Base-by-base conservation (phyloP, 2,113 vertebrate genomes). In the Pluvianellus socialis region DNA sequence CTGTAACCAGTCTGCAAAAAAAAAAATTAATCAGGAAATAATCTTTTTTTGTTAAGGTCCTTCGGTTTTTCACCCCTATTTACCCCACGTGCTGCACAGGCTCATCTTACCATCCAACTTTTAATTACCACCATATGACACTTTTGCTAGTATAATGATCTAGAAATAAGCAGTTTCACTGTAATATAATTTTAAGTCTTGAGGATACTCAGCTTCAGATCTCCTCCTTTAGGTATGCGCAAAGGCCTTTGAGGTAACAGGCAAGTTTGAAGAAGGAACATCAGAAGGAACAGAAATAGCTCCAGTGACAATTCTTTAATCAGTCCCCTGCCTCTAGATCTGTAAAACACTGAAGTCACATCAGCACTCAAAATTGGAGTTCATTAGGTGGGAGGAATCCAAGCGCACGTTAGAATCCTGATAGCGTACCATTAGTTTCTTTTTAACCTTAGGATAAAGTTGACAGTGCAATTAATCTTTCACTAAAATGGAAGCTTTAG, bases 61-160 rank as follows among this genome's bases (percentile, higher is more conserved):
- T 18, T 63, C 50, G 5, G 5, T 3, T 84, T 92, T 80, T 32
- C 6, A 49, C 24, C 74, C 23, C 12, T 10, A 7, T n/a, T 86
- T 44, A 65, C 6, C 53, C 45, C 24, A 30, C 1, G 1, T 0
- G 1, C 22, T 40, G 40, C 4, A 3, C 0, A n/a, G 13, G 35
- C 3, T 7, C 26, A 35, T 35, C 21, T 63, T 40, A 14, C 20
- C 5, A 11, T 3, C 11, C 18, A 53, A 7, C 17, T 63, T 50
- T 42, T 42, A 26, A 52, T 67, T 68, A 58, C 27, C 27, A 84
- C 10, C 21, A 23, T 65, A n/a, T 14, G n/a, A 20, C 10, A 35
- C 6, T 65, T 74, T n/a, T 35, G 14, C 14, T 66, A 7, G 32
- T 40, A 50, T 11, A 32, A 71, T 24, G 12, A 61, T 9, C 26